Conservation (phyloP, 1,140 invertebrate genomes). For the Neelides sp. region DNA sequence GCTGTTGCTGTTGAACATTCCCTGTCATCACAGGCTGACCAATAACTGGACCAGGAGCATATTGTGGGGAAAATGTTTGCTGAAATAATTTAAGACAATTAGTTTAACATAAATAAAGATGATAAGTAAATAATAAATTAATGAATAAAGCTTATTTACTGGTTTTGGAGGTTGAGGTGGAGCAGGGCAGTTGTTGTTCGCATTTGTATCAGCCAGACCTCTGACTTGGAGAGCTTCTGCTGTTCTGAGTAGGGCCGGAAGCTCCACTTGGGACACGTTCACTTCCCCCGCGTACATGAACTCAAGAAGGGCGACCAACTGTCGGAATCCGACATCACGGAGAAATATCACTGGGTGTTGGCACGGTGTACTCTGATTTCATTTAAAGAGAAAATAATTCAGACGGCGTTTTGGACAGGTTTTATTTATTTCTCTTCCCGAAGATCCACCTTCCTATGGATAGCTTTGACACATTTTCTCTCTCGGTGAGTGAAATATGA, state of each 20-base stretch:
- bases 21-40: slow-evolving; percentile 8
- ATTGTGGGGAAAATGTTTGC: slow-evolving; percentile 10
- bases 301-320: slow-evolving; percentile 64
- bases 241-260: slow-evolving; percentile 71
- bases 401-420: slow-evolving; percentile 7
- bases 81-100: neutral
- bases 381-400: slow-evolving; percentile 2
- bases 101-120: no score
- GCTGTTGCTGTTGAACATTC: neutral
- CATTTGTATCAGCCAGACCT: slow-evolving; percentile 55
- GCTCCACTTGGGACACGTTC: slow-evolving; percentile 74
- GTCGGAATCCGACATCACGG: slow-evolving; percentile 65
- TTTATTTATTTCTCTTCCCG: no score
- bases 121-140: neutral
- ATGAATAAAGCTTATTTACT: slow-evolving; percentile 5
- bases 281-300: slow-evolving; percentile 85
- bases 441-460: slow-evolving; percentile 63
- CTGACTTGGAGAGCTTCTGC: slow-evolving; percentile 77
- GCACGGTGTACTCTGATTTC: slow-evolving; percentile 65
- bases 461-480: slow-evolving; percentile 55
- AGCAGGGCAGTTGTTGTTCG: slow-evolving; percentile 22
- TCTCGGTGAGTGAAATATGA: no score
- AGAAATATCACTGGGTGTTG: slow-evolving; percentile 76
- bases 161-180: slow-evolving; percentile 12
- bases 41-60: neutral